Evolutionary conservation across 1,140 invertebrate genomes (phyloP).

Genomic region (Caenorhabditis elegans): DNA sequence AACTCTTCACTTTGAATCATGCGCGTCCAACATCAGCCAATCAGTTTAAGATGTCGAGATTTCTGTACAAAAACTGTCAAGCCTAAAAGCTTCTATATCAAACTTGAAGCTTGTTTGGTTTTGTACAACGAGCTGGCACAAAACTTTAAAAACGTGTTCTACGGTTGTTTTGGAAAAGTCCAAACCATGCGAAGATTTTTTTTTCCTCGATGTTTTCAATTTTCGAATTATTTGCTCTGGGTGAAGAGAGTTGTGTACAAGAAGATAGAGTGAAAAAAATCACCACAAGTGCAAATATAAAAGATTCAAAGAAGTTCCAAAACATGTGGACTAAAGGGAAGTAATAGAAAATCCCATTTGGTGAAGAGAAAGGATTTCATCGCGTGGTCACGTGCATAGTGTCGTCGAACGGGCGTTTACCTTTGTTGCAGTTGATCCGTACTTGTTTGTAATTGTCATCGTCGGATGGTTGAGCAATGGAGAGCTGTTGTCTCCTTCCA

Average conservation of each 20-base stretch:
- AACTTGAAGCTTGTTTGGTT: background rate
- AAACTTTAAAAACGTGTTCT: background rate
- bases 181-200: background rate
- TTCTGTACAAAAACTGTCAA: background rate
- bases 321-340: too few relatives aligned
- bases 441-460: conserved; percentile 26
- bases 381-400: conserved; percentile 3
- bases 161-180: background rate
- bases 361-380: background rate
- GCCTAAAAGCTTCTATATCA: background rate
- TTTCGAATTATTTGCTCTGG: background rate
- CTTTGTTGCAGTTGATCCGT: conserved; percentile 36
- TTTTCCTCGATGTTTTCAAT: background rate
- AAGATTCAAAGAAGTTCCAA: background rate
- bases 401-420: conserved; percentile 32
- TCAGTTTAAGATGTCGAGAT: background rate
- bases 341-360: too few relatives aligned
- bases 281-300: conserved; percentile 3
- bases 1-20: background rate
- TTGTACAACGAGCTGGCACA: background rate
- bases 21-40: background rate
- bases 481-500: conserved; percentile 32
- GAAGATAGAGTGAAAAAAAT: conserved; percentile 11
- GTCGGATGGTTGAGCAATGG: conserved; percentile 33
- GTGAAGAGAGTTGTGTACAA: background rate